Evolutionary conservation across 2,113 vertebrate species (phyloP).

Genomic region (Hipposideros armiger): DNA sequence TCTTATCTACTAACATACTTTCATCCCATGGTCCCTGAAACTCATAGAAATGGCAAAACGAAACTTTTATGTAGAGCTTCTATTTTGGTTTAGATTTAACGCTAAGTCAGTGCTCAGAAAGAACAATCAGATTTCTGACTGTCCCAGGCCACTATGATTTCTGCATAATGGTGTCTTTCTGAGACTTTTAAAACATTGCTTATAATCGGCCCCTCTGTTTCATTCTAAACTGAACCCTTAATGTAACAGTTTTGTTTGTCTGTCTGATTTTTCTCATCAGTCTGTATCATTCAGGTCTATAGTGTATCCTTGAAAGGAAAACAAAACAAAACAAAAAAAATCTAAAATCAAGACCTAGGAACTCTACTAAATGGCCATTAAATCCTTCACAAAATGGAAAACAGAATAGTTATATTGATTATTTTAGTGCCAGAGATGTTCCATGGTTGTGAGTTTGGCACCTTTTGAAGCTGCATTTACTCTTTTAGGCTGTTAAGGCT

Average conservation of each 20-base stretch:
- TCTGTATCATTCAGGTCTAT: background rate
- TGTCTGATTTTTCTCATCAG: background rate
- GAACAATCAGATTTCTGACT: background rate
- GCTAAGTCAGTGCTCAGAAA: background rate
- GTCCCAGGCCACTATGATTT: background rate
- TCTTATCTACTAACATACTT: background rate
- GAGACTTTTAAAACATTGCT: background rate
- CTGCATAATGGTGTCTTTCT: background rate
- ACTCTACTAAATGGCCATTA: constrained; percentile 8
- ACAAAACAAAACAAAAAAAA: no score
- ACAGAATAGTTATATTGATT: constrained; percentile 53
- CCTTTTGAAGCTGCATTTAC: constrained; percentile 67
- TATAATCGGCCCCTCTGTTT: background rate
- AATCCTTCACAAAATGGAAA: constrained; percentile 53
- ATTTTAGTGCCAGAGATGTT: constrained; percentile 39
- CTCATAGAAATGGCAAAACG: background rate
- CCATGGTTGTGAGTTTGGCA: constrained; percentile 27
- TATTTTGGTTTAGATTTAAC: background rate
- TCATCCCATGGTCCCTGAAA: background rate
- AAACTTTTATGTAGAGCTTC: background rate
- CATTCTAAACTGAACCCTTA: background rate
- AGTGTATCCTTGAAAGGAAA: background rate
- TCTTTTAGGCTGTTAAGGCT: constrained; percentile 55
- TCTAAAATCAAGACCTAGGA: constrained; percentile 23
- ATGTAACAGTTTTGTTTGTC: background rate